Conservation (phyloP, 2,888 invertebrate genomes). For the Charanyca ferruginea region DNA sequence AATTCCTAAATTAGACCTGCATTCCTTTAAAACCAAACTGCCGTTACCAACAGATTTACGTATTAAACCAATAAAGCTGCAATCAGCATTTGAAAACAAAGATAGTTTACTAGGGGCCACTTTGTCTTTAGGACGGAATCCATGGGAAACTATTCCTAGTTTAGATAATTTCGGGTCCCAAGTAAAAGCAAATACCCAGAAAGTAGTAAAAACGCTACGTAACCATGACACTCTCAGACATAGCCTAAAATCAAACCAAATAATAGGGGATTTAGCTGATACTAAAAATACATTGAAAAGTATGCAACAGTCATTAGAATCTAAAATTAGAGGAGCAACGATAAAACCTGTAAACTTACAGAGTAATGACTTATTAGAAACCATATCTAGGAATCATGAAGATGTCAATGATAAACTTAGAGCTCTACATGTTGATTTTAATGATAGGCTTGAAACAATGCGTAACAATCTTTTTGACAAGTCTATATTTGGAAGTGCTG, state of each 20-base stretch:
- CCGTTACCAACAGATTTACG: slow-evolving; percentile 72
- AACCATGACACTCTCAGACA: slow-evolving; percentile 56
- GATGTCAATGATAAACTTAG: slow-evolving; percentile 81
- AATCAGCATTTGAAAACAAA: slow-evolving; percentile 69
- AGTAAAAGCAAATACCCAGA: slow-evolving; percentile 50
- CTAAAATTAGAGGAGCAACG: slow-evolving; percentile 65
- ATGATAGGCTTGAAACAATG: slow-evolving; percentile 77
- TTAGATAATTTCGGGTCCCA: slow-evolving; percentile 61
- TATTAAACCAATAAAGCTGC: slow-evolving; percentile 72
- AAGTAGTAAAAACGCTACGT: slow-evolving; percentile 63
- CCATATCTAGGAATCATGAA: slow-evolving; percentile 71
- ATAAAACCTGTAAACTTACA: slow-evolving; percentile 64
- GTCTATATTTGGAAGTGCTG: slow-evolving; percentile 52
- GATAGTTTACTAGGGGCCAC: slow-evolving; percentile 56
- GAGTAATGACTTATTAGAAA: slow-evolving; percentile 73
- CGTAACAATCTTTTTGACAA: slow-evolving; percentile 74
- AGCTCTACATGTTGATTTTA: slow-evolving; percentile 79
- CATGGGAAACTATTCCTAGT: slow-evolving; percentile 57
- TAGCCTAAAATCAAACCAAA: slow-evolving; percentile 32
- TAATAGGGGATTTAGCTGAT: slow-evolving; percentile 60
- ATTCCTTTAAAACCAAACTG: slow-evolving; percentile 69
- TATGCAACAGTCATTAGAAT: slow-evolving; percentile 72
- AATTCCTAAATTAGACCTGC: slow-evolving; percentile 72
- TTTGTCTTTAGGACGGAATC: slow-evolving; percentile 28
- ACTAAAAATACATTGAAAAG: slow-evolving; percentile 74